A percentile compares a stretch with the other conserved stretches of the same genome.
These are phyloP conservation scores for Eriosoma lanigerum DNA, from an alignment of 1,140 invertebrate genomes.

Conservation along the genomic window DNA sequence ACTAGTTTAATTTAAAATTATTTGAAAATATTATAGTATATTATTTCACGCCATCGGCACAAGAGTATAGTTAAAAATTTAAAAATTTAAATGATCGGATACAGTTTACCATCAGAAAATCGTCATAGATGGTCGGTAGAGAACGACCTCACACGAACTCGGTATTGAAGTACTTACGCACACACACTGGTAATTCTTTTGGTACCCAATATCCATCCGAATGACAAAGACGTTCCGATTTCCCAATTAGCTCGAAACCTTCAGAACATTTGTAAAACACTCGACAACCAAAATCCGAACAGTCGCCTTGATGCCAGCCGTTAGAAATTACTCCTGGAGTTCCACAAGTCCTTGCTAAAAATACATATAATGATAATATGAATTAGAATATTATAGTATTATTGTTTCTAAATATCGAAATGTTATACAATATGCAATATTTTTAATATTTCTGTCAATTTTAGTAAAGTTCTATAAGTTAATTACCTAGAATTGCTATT, in stretches of 20 bases:
- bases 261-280: constrained; percentile 91
- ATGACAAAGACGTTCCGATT: constrained; percentile 78
- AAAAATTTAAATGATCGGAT: neutral
- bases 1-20: too few relatives aligned
- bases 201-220: constrained; percentile 87
- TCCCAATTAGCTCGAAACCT: constrained; percentile 87
- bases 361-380: too few relatives aligned
- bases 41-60: too few relatives aligned
- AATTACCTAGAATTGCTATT: too few relatives aligned
- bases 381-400: too few relatives aligned
- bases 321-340: constrained; percentile 84
- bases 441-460: too few relatives aligned
- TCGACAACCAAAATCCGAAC: constrained; percentile 87
- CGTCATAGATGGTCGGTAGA: constrained; percentile 8
- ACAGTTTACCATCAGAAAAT: neutral
- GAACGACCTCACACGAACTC: constrained; percentile 18
- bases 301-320: constrained; percentile 87
- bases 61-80: neutral
- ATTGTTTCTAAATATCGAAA: too few relatives aligned
- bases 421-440: too few relatives aligned
- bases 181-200: constrained; percentile 83
- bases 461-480: too few relatives aligned
- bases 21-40: too few relatives aligned
- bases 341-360: constrained; percentile 77
- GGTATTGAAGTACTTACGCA: constrained; percentile 64